Conservation (phyloP, 2,113 vertebrate species). For the Etheostoma spectabile region DNA sequence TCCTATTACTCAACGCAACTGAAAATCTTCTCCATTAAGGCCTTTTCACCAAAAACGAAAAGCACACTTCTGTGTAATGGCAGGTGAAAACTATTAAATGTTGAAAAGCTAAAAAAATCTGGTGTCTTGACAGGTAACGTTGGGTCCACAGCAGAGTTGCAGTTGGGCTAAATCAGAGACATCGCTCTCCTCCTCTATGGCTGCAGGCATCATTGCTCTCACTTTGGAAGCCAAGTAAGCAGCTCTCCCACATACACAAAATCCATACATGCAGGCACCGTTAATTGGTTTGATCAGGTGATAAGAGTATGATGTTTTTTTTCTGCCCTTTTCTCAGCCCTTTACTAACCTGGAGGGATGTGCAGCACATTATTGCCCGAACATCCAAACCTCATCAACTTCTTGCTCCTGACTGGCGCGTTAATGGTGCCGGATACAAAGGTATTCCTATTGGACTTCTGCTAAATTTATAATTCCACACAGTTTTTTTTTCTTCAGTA, state of each 20-base stretch:
- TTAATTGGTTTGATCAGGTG: not conserved
- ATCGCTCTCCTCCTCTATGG: conserved; percentile 94
- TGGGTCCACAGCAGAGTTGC: conserved; percentile 90
- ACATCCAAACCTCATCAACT: conserved; percentile 92
- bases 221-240: conserved; percentile 97
- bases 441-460: conserved; percentile 78
- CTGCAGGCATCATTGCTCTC: conserved; percentile 95
- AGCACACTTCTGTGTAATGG: not conserved
- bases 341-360: conserved; percentile 96
- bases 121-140: conserved; percentile 85
- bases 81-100: not conserved
- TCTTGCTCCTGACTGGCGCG: conserved; percentile 93
- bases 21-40: not conserved
- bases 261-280: conserved; percentile 26
- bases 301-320: conserved; percentile 23
- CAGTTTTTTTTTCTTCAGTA: not conserved
- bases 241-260: not conserved
- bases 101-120: not conserved
- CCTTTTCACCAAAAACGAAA: not conserved
- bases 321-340: conserved; percentile 83
- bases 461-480: not conserved
- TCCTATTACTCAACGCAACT: not conserved
- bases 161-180: conserved; percentile 89
- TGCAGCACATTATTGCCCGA: conserved; percentile 96
- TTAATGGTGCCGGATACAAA: conserved; percentile 94